These are phyloP conservation scores for Clivina fossor DNA, from an alignment of 2,888 invertebrate species.

Conservation along the genomic window DNA sequence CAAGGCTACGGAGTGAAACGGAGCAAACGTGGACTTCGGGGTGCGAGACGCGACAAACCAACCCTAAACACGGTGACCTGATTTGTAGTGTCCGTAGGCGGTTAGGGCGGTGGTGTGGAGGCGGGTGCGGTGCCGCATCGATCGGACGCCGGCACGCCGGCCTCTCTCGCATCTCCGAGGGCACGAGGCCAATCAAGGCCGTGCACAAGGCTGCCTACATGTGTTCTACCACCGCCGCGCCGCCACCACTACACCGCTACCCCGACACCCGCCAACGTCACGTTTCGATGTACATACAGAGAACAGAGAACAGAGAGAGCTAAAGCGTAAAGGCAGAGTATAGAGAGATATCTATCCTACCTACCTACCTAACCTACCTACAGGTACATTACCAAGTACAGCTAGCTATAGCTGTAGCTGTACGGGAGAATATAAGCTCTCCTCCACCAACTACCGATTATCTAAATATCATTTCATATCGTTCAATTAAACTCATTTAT, in stretches of 20 bases:
- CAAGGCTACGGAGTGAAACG: too few relatives aligned
- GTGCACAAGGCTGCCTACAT: slow-evolving; percentile 34
- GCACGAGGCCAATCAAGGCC: slow-evolving; percentile 33
- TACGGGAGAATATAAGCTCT: too few relatives aligned
- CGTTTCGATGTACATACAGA: neutral
- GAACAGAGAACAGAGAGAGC: too few relatives aligned
- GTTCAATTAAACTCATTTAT: too few relatives aligned
- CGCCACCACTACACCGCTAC: neutral
- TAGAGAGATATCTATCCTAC: neutral
- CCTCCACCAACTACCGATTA: too few relatives aligned
- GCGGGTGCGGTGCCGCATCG: slow-evolving; percentile 27
- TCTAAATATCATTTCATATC: too few relatives aligned
- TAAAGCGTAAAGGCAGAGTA: too few relatives aligned
- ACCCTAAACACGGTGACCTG: slow-evolving; percentile 39
- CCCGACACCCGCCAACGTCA: neutral
- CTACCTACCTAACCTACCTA: neutral
- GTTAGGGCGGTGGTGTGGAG: slow-evolving; percentile 31
- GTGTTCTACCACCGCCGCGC: slow-evolving; percentile 35
- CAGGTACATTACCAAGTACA: too few relatives aligned
- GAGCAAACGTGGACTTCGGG: too few relatives aligned
- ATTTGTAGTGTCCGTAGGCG: slow-evolving; percentile 36
- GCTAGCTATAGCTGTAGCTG: too few relatives aligned
- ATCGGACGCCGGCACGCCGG: slow-evolving; percentile 39
- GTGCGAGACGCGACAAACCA: too few relatives aligned
- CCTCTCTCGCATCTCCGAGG: slow-evolving; percentile 27